Evolutionary conservation across 2,797 vertebrate species (phyloP), one percentile per base, ranked within the genome.

Genomic region (Bovichtus diacanthus): DNA sequence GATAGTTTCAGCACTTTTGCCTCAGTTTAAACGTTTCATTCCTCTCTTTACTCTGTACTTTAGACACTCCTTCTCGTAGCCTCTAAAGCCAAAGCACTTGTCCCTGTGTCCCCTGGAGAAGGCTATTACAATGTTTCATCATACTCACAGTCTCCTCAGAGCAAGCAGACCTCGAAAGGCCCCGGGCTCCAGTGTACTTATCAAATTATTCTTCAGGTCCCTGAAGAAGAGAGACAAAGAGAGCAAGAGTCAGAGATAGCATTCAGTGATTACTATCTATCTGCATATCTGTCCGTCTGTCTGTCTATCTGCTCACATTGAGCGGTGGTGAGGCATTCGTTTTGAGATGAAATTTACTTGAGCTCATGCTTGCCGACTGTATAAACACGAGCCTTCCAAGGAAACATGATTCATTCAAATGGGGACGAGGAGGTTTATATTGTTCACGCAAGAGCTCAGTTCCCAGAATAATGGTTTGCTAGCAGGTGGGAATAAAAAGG

Each of bases 131-230:
- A 74, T 70, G 62, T 78, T 85, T 69, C 76, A 87, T 92, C 91
- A 94, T 95, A 97, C 97, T 97, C 90, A 98, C 97, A 98, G 93
- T 88, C 95, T 96, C 84, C 92, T 96, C 82, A 98, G 93, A 91
- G 95, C 95, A 83, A 95, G 91, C 92, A 98, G 96, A 93, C 97
- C 97, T 88, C 93, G 93, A 90, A 98, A 97, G 59, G 97, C 96
- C 84, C 97, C 96, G n/a, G 96, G 96, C 92, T 97, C 96, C 91
- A 98, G 95, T 73, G 95, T 97, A 91, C 97, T 98, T 91, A 98
- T 98, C 94, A 98, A 95, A 94, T 98, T 98, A 95, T 96, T 97
- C 93, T 94, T 97, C 94, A 98, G 94, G 94, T 97, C 97, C 93
- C 97, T 98, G 83, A 88, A 88, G 92, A 88, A 82, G 87, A 90